Conservation (phyloP, 2,113 vertebrate species). For the Leptocoma aspasia region DNA sequence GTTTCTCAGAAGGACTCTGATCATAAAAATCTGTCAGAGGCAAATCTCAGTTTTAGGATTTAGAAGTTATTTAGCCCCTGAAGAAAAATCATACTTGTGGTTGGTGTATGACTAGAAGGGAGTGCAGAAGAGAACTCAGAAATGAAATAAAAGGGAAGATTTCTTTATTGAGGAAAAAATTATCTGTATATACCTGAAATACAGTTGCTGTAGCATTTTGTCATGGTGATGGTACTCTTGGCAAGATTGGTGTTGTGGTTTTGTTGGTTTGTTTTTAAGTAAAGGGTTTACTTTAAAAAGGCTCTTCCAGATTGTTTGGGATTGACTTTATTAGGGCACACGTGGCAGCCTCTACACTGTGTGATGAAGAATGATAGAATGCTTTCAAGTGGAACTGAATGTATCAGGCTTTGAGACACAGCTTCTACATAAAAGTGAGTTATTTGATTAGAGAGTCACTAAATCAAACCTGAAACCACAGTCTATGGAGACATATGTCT, state of each 20-base stretch:
- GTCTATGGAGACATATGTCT: background rate
- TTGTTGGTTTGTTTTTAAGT: background rate
- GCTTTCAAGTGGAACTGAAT: background rate
- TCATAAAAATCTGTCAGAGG: background rate
- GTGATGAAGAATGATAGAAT: background rate
- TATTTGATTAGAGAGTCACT: background rate
- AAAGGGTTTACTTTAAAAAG: background rate
- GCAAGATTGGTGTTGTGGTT: fast-evolving
- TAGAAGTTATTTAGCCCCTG: background rate
- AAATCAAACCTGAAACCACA: background rate
- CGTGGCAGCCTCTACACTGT: background rate
- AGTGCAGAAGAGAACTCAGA: background rate
- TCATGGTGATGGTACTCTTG: background rate
- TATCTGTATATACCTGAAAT: background rate
- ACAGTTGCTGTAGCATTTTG: background rate
- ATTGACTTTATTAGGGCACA: background rate
- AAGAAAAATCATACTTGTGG: background rate
- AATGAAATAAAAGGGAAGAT: background rate
- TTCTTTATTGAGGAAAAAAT: background rate
- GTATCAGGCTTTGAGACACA: background rate
- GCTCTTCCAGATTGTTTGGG: background rate
- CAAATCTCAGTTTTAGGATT: background rate
- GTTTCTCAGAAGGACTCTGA: background rate
- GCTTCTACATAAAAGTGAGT: background rate
- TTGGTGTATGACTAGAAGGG: background rate